A percentile compares a stretch with the other conserved stretches of the same genome.
These are phyloP conservation scores for Agelas oroides DNA, from an alignment of 37 sponge, comb jelly and placozoan species.

Conservation along the genomic window DNA sequence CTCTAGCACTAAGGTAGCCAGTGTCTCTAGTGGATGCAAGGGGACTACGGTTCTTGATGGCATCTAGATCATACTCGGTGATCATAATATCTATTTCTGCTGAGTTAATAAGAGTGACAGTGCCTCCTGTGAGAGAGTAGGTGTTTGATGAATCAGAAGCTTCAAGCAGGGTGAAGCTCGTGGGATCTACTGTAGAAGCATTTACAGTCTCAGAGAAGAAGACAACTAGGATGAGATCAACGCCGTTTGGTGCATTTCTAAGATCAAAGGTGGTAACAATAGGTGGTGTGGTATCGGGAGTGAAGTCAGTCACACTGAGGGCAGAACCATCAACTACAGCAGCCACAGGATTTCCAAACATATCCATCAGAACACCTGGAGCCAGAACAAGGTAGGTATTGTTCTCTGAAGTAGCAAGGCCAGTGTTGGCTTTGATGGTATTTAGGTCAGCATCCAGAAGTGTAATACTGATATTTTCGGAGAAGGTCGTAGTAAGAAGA, in stretches of 20 bases:
- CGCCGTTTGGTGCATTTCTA: conserved; percentile 54
- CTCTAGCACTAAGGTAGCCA: conserved; percentile 59
- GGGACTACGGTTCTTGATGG: conserved; percentile 57
- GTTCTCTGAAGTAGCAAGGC: conserved; percentile 44
- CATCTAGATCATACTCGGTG: conserved; percentile 27
- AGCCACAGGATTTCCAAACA: conserved; percentile 61
- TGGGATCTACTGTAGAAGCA: conserved; percentile 63
- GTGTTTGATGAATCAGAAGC: conserved; percentile 17
- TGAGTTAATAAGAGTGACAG: conserved; percentile 43
- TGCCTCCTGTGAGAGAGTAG: conserved; percentile 41
- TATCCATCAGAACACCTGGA: conserved; percentile 56
- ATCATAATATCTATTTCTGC: conserved; percentile 61
- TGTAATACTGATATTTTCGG: conserved; percentile 31
- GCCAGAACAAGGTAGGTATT: conserved; percentile 70
- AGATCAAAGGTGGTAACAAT: conserved; percentile 68
- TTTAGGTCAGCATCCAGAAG: conserved; percentile 58
- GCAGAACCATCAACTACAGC: conserved; percentile 43
- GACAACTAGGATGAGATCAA: conserved; percentile 51
- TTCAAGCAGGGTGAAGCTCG: conserved; percentile 47
- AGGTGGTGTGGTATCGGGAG: conserved; percentile 63
- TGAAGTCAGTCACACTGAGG: conserved; percentile 50
- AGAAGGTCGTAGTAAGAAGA: conserved; percentile 21
- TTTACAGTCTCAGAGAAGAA: conserved; percentile 78
- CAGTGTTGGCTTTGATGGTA: conserved; percentile 71
- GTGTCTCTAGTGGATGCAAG: conserved; percentile 34